Evolutionary conservation across 2,797 vertebrate genomes (phyloP).

Genomic region (Eidolon dupreanum): DNA sequence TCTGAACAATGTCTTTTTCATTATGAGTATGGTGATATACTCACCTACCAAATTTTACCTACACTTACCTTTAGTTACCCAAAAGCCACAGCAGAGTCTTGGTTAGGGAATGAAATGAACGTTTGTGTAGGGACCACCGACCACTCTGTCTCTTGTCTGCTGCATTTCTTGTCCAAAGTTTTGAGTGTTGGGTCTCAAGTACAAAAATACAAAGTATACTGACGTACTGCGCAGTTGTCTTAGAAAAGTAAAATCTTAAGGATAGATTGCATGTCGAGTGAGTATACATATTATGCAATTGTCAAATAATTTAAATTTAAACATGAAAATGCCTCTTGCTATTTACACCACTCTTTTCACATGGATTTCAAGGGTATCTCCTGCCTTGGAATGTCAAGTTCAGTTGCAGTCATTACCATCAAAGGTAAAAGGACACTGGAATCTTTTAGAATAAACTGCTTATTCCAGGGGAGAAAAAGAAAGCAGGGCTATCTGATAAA

Average conservation of each 20-base stretch:
- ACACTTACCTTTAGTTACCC: neutral
- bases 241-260: constrained; percentile 6
- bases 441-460: neutral
- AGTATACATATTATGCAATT: neutral
- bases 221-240: neutral
- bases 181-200: neutral
- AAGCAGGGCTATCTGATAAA: neutral
- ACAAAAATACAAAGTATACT: neutral
- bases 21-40: neutral
- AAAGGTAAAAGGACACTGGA: neutral
- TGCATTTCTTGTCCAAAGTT: neutral
- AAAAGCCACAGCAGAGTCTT: neutral
- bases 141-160: neutral
- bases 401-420: neutral
- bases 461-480: neutral
- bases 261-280: neutral
- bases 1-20: neutral
- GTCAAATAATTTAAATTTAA: constrained; percentile 52
- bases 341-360: constrained; percentile 4
- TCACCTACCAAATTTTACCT: neutral
- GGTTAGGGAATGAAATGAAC: neutral
- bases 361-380: constrained; percentile 47
- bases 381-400: neutral
- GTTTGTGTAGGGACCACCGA: accelerated
- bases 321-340: constrained; percentile 34